Evolutionary conservation across 1,140 invertebrate genomes (phyloP).

Genomic region (Rhyzopertha dominica): DNA sequence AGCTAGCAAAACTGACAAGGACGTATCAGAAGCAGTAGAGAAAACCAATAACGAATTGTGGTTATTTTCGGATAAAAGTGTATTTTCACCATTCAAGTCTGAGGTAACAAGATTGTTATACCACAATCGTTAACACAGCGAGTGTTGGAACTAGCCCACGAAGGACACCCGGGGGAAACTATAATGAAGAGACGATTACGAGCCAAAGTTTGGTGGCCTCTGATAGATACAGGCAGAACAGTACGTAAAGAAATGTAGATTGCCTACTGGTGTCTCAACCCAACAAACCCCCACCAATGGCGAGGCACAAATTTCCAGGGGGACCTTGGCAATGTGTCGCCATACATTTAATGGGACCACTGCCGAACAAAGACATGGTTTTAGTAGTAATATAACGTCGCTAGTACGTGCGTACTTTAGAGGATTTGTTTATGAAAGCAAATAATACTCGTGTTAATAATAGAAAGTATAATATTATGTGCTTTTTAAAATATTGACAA

Average conservation of each 20-base stretch:
- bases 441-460: too few relatives aligned
- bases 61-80: neutral
- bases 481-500: too few relatives aligned
- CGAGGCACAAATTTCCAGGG: too few relatives aligned
- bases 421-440: too few relatives aligned
- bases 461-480: too few relatives aligned
- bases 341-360: too few relatives aligned
- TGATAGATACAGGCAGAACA: constrained; percentile 38
- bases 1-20: neutral
- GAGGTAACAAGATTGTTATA: constrained; percentile 23
- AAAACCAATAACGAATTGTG: neutral
- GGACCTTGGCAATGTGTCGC: too few relatives aligned
- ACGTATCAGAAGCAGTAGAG: neutral
- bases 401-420: too few relatives aligned
- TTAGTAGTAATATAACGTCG: too few relatives aligned
- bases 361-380: too few relatives aligned
- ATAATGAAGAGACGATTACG: constrained; percentile 36
- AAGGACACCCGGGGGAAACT: constrained; percentile 36
- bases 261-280: too few relatives aligned
- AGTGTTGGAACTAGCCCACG: constrained; percentile 31
- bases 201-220: constrained; percentile 40
- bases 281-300: too few relatives aligned
- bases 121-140: constrained; percentile 16
- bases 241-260: constrained; percentile 24
- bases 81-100: constrained; percentile 13